Evolutionary conservation across 1,140 invertebrate species (phyloP).

Genomic region (Delia radicum): DNA sequence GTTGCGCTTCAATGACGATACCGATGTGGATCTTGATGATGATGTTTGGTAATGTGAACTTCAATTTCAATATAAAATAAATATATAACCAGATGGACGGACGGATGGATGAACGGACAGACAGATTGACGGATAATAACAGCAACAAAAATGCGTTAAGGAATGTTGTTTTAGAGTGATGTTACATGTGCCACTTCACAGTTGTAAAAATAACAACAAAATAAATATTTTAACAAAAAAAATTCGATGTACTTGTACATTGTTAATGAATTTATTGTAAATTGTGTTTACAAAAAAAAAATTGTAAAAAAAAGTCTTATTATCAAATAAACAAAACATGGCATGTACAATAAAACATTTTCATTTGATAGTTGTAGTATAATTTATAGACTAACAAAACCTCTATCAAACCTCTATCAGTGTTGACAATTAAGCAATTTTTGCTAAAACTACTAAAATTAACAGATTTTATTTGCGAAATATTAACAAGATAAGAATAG

Average conservation of each 20-base stretch:
- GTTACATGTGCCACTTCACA: slow-evolving; percentile 1
- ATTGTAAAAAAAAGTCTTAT: not conserved
- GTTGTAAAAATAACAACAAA: not conserved
- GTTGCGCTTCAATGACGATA: not conserved
- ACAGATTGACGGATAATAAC: not conserved
- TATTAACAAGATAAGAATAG: no score
- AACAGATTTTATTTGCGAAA: no score
- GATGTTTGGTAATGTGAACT: not conserved
- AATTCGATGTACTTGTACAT: no score
- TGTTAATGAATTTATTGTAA: slow-evolving; percentile 5
- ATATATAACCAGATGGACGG: no score
- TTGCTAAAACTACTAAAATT: no score
- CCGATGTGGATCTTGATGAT: not conserved
- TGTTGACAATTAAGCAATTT: no score
- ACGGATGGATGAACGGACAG: no score
- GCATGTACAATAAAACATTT: not conserved
- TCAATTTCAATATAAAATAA: no score
- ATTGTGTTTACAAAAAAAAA: not conserved
- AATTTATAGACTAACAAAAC: not conserved
- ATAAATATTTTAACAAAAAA: no score
- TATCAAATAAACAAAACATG: not conserved
- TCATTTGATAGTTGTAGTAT: not conserved
- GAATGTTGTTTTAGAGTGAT: not conserved
- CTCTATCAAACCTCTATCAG: no score
- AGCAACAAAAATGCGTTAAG: not conserved